phyloP scores from a whole-genome alignment of 2,113 vertebrate species.

The Ranitomeya variabilis region DNA sequence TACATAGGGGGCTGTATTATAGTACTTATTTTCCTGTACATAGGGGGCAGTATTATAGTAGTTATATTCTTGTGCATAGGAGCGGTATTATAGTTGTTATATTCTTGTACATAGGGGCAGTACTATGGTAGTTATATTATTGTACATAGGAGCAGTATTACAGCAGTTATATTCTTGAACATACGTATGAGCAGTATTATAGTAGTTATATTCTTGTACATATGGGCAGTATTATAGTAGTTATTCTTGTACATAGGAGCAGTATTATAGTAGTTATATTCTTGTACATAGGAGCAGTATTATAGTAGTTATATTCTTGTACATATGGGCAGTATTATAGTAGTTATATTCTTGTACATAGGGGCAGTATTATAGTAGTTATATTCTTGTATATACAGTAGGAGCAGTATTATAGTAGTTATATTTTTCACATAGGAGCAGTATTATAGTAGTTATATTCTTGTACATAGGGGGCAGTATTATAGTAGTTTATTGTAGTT shows the following conservation, averaged over 20 bases:
- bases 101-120: background rate
- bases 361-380: too few relatives aligned
- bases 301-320: constrained; percentile 5
- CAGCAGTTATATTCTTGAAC: background rate
- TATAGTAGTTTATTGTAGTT: constrained; percentile 1
- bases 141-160: constrained; percentile 5
- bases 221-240: constrained; percentile 4
- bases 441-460: too few relatives aligned
- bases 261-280: constrained; percentile 7
- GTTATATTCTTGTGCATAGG: too few relatives aligned
- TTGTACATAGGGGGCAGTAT: too few relatives aligned
- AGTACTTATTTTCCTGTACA: too few relatives aligned
- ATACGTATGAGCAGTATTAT: background rate
- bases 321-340: constrained; percentile 3
- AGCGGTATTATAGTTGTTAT: background rate
- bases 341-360: background rate
- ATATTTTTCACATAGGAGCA: too few relatives aligned
- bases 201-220: constrained; percentile 6
- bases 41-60: too few relatives aligned
- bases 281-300: too few relatives aligned
- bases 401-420: too few relatives aligned
- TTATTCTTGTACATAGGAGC: background rate
- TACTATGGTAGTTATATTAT: constrained; percentile 3
- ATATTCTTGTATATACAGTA: too few relatives aligned
- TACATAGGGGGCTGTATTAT: too few relatives aligned